Evolutionary conservation across 35 echinoderm and acorn worm species (phyloP), one percentile per base, ranked within the genome.

Genomic region (Anneissia japonica): DNA sequence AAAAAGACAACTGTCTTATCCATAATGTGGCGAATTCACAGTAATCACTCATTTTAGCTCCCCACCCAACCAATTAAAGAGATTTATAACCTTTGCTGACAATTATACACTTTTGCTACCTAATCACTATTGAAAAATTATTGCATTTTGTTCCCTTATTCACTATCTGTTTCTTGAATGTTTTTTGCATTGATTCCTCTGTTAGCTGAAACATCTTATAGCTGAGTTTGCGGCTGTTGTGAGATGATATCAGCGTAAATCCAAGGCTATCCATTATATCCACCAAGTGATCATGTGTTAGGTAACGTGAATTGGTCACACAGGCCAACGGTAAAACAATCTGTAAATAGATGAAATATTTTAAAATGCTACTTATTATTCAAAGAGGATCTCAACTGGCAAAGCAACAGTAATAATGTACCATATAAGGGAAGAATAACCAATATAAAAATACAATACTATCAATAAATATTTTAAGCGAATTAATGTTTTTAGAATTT

Each of bases 321-420:
- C 95, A 97, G 4, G 95, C 85, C 37, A 92, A 84, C 32, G 95
- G 95, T 10, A 97, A 38, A 31, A 97, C 73, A 72, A 97, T 56
- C 95, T 97, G 87, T 29, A 79, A 84, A 6, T 36, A 84, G 0
- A 41, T 38, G 31, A 79, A 37, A 88, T 74, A 39, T 3, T 26
- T 38, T 5, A 32, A 11, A 77, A n/a, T 4, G 7, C 26, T 30
- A 35, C 10, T 77, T 33, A 37, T 32, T 23, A 77, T 35, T 35
- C 12, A 32, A 56, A 32, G n/a, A n/a, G n/a, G n/a, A n/a, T n/a
- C n/a, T n/a, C n/a, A n/a, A n/a, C n/a, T n/a, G n/a, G n/a, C n/a
- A n/a, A n/a, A n/a, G n/a, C n/a, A n/a, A n/a, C n/a, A n/a, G n/a
- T n/a, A n/a, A n/a, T n/a, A n/a, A n/a, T n/a, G n/a, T n/a, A n/a